Conservation (phyloP, 2,888 invertebrate genomes). For the Ypsolopha scabrella region DNA sequence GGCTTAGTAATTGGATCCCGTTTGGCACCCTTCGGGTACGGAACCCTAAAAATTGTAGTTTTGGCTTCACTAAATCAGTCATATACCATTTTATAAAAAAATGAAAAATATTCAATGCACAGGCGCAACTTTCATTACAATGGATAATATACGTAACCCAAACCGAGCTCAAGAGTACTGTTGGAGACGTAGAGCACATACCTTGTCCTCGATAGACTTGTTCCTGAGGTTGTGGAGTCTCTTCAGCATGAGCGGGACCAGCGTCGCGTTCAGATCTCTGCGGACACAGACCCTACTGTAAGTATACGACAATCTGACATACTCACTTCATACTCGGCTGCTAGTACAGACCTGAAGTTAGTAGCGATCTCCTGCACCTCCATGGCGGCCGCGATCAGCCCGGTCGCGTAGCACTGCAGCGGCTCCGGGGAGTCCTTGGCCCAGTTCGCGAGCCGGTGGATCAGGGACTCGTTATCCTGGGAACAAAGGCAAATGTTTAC, state of each 20-base stretch:
- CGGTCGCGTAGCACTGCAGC: constrained; percentile 93
- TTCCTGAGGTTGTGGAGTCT: constrained; percentile 81
- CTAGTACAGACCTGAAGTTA: constrained; percentile 76
- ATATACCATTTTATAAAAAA: too few relatives aligned
- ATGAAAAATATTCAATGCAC: too few relatives aligned
- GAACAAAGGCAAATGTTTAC: too few relatives aligned
- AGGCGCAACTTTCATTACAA: too few relatives aligned
- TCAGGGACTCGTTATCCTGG: constrained; percentile 86
- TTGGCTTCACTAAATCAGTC: too few relatives aligned
- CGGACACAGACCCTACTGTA: constrained; percentile 21
- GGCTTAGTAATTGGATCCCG: too few relatives aligned
- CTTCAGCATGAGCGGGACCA: constrained; percentile 90
- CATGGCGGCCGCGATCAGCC: constrained; percentile 95
- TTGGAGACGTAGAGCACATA: constrained; percentile 14
- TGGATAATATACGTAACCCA: too few relatives aligned
- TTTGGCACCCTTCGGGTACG: too few relatives aligned
- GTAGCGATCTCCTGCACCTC: constrained; percentile 96
- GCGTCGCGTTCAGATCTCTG: constrained; percentile 86
- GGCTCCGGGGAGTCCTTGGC: constrained; percentile 90
- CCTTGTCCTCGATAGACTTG: constrained; percentile 55
- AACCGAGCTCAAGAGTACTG: too few relatives aligned
- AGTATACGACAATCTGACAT: too few relatives aligned
- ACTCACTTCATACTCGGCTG: too few relatives aligned
- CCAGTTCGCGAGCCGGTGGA: constrained; percentile 90
- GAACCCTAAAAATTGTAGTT: too few relatives aligned